phyloP scores from a whole-genome alignment of 2,888 invertebrate species.

The Nymphalis polychloros region DNA sequence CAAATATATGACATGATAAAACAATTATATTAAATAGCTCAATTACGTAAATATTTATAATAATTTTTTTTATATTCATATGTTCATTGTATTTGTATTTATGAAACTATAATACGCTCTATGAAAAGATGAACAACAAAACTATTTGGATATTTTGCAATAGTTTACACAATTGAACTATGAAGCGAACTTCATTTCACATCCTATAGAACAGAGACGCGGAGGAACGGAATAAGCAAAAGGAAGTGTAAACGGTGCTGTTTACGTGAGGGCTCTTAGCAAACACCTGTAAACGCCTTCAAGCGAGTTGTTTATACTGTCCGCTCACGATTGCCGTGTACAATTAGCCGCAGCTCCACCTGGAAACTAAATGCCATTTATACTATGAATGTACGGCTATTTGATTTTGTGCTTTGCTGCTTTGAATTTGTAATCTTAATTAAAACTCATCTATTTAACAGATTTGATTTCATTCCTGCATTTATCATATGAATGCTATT shows the following conservation, averaged over 20 bases:
- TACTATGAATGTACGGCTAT: conserved; percentile 28
- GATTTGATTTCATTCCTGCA: neutral
- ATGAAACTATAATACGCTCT: too few relatives aligned
- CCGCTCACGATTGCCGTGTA: conserved; percentile 67
- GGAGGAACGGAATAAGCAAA: conserved; percentile 48
- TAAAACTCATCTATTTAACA: neutral
- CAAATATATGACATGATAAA: neutral
- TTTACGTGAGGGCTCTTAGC: conserved; percentile 76
- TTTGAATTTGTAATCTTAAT: conserved; percentile 11
- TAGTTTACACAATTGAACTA: conserved; percentile 5
- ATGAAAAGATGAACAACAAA: neutral
- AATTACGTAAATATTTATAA: too few relatives aligned
- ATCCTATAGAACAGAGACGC: conserved; percentile 33
- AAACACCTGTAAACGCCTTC: conserved; percentile 73
- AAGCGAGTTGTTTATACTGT: conserved; percentile 66
- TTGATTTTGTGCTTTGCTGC: conserved; percentile 25
- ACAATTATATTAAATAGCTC: too few relatives aligned
- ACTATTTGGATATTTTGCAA: neutral
- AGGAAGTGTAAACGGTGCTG: conserved; percentile 66
- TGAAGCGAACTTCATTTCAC: conserved; percentile 26
- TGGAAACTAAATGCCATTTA: conserved; percentile 49
- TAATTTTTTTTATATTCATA: too few relatives aligned
- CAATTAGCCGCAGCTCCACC: conserved; percentile 73
- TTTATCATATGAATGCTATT: neutral
- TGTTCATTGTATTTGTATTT: too few relatives aligned